Conservation (phyloP, 2,113 vertebrate genomes). For the Haliaeetus leucogaster region DNA sequence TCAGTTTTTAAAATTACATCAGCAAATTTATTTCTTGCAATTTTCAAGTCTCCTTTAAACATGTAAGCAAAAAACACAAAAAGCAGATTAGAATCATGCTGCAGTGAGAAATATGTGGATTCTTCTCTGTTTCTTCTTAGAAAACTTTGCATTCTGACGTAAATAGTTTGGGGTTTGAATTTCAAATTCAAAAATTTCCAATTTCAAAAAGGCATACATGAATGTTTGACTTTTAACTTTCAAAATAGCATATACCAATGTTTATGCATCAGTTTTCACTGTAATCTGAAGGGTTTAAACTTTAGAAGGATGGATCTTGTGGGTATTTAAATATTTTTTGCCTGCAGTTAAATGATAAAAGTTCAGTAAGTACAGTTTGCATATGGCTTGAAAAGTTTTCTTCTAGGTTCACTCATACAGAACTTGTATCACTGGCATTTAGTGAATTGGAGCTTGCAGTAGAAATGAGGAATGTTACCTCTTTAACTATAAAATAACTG, state of each 20-base stretch:
- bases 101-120: neutral
- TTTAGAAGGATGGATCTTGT: conserved; percentile 2
- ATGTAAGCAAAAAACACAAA: neutral
- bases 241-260: neutral
- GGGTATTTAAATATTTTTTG: conserved; percentile 46
- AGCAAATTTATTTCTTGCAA: neutral
- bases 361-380: conserved; percentile 6
- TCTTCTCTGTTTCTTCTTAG: neutral
- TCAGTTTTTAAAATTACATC: neutral
- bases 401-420: neutral
- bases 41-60: conserved; percentile 20
- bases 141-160: conserved; percentile 4
- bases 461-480: conserved; percentile 33
- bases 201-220: conserved; percentile 10
- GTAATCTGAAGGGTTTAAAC: conserved; percentile 13
- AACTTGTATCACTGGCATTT: neutral
- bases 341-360: conserved; percentile 23
- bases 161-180: conserved; percentile 16
- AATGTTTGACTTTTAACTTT: conserved; percentile 38
- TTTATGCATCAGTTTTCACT: conserved; percentile 36
- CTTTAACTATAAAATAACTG: conserved; percentile 28
- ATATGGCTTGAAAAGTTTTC: neutral
- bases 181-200: neutral
- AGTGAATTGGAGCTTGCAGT: neutral
- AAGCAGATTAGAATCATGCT: neutral